phyloP scores from a whole-genome alignment of 2,113 vertebrate species.

The Corydoras maculifer region DNA sequence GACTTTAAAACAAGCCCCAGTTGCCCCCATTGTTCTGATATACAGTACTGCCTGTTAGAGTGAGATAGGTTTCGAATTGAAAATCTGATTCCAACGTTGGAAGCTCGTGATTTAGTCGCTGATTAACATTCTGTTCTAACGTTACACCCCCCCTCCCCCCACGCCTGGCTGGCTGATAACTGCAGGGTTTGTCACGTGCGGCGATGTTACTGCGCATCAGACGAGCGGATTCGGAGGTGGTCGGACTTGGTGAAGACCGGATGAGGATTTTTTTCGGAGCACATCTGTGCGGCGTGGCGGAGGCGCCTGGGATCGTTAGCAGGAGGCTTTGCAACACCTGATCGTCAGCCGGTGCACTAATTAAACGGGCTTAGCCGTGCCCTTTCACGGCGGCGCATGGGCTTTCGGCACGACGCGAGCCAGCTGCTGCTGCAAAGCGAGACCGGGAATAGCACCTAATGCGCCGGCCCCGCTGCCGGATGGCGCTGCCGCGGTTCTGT shows the following conservation, averaged over 20 bases:
- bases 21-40: too few species aligned
- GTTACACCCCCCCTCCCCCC: too few species aligned
- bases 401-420: neutral
- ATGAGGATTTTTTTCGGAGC: neutral
- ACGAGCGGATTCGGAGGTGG: neutral
- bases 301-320: neutral
- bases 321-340: neutral
- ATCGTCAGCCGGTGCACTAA: slow-evolving; percentile 24
- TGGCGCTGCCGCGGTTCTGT: too few species aligned
- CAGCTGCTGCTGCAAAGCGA: slow-evolving; percentile 18
- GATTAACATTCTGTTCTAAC: too few species aligned
- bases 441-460: neutral
- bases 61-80: too few species aligned
- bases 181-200: too few species aligned
- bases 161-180: too few species aligned
- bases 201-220: neutral
- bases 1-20: too few species aligned
- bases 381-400: slow-evolving; percentile 14
- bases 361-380: slow-evolving; percentile 25
- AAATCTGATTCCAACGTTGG: too few species aligned
- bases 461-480: too few species aligned
- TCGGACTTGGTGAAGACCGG: neutral
- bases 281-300: neutral
- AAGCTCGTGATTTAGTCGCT: too few species aligned
- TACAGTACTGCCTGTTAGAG: too few species aligned